phyloP scores from a whole-genome alignment of 35 echinoderm and acorn worm species.

The Heliocidaris erythrogramma region DNA sequence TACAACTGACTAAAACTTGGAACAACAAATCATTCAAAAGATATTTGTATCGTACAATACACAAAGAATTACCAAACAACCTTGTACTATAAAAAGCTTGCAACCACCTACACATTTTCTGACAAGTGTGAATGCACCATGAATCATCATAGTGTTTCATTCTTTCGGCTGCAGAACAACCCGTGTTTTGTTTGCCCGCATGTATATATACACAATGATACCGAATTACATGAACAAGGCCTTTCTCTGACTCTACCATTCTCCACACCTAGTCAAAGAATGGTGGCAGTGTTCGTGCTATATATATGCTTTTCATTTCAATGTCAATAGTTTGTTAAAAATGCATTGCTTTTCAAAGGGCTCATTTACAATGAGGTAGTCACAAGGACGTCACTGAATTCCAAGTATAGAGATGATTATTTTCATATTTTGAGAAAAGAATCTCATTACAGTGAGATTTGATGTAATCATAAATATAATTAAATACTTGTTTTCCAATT shows the following conservation, averaged over 20 bases:
- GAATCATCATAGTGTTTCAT: neutral
- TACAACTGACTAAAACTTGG: too few relatives aligned
- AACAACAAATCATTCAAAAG: too few relatives aligned
- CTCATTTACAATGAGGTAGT: neutral
- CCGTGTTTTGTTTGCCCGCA: neutral
- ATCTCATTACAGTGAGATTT: too few relatives aligned
- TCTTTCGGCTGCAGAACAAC: neutral
- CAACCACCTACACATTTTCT: neutral
- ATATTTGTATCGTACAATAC: too few relatives aligned
- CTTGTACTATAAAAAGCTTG: neutral
- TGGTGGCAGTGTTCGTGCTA: neutral
- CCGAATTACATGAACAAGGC: neutral
- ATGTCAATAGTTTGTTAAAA: slow-evolving; percentile 6
- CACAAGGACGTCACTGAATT: neutral
- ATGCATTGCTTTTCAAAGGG: neutral
- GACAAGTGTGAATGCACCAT: neutral
- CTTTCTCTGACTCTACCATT: neutral
- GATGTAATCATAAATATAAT: too few relatives aligned
- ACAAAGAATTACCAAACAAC: too few relatives aligned
- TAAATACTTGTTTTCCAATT: too few relatives aligned
- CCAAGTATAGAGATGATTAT: neutral
- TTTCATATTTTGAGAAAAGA: too few relatives aligned
- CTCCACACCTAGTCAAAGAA: neutral
- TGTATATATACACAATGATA: neutral
- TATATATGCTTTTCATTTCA: neutral